Percentiles rank a stretch among this genome's conserved stretches.
Evolutionary conservation across 37 sponge, comb jelly and placozoan species (phyloP).

Genomic region (Ephydatia muelleri): DNA sequence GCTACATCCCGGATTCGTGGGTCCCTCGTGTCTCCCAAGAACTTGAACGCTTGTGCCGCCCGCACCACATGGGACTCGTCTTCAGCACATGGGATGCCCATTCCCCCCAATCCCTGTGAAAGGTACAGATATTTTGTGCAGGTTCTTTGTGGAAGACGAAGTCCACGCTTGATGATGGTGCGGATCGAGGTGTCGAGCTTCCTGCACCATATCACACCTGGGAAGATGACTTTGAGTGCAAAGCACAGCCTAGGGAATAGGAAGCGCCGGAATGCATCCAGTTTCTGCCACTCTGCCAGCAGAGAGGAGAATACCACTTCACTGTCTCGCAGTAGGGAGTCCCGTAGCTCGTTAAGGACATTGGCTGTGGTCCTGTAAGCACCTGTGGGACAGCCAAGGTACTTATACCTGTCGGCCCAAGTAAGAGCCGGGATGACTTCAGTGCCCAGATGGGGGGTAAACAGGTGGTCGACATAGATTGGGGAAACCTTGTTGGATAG

Average conservation of each 20-base stretch:
- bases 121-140: constrained; percentile 19
- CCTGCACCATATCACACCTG: constrained; percentile 1
- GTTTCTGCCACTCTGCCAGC: constrained; percentile 51
- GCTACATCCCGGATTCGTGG: not conserved
- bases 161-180: not conserved
- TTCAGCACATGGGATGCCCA: not conserved
- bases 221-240: not conserved
- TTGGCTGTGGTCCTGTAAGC: no score
- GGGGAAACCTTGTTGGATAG: not conserved
- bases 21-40: not conserved
- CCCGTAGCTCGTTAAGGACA: no score
- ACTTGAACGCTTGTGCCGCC: not conserved
- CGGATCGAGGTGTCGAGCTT: constrained; percentile 8
- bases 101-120: not conserved
- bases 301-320: no score
- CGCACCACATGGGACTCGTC: not conserved
- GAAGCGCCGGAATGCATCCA: constrained; percentile 47
- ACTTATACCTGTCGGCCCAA: constrained; percentile 18
- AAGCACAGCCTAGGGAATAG: constrained; percentile 8
- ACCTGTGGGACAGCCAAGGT: constrained; percentile 14
- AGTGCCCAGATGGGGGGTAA: no score
- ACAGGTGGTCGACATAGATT: not conserved
- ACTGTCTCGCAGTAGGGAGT: no score
- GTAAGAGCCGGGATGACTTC: constrained; percentile 6
- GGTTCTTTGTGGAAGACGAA: constrained; percentile 8